These are phyloP conservation scores for Aulostomus chinensis DNA, from an alignment of 2,797 vertebrate species.

Conservation along the genomic window DNA sequence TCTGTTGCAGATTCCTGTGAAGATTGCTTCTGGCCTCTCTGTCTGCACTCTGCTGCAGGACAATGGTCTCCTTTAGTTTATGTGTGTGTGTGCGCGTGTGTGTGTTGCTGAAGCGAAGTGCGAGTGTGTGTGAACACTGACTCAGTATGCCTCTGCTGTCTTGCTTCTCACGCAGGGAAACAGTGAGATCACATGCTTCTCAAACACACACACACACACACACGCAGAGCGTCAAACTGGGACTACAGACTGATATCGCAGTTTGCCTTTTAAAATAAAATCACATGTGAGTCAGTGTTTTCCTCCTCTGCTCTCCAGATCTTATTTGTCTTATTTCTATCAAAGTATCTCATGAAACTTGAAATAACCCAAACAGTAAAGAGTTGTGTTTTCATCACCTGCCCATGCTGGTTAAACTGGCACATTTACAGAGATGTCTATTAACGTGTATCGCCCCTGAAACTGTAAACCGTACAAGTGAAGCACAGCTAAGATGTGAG, in stretches of 20 bases:
- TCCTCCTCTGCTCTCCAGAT: not conserved
- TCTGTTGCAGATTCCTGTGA: conserved; percentile 56
- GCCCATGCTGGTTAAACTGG: too few species aligned
- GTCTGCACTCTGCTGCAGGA: conserved; percentile 46
- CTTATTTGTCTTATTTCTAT: too few species aligned
- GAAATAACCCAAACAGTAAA: too few species aligned
- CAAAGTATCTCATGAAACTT: too few species aligned
- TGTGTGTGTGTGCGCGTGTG: conserved; percentile 33
- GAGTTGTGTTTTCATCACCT: too few species aligned
- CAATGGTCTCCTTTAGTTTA: conserved; percentile 66
- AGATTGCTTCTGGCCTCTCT: conserved; percentile 58
- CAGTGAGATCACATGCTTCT: conserved; percentile 64
- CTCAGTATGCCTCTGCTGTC: conserved; percentile 51
- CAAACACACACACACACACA: conserved; percentile 36
- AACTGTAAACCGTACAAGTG: too few species aligned
- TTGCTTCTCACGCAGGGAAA: conserved; percentile 58
- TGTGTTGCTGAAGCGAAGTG: conserved; percentile 30
- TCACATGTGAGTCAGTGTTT: conserved; percentile 21
- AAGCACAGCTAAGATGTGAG: too few species aligned
- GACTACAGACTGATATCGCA: conserved; percentile 35
- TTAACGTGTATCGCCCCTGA: too few species aligned
- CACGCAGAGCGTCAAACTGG: conserved; percentile 33
- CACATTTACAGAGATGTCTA: too few species aligned
- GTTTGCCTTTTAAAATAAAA: conserved; percentile 20
- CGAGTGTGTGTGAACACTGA: conserved; percentile 45